These are phyloP conservation scores for Hemiprocne comata DNA, from an alignment of 2,113 vertebrate genomes.

Conservation along the genomic window DNA sequence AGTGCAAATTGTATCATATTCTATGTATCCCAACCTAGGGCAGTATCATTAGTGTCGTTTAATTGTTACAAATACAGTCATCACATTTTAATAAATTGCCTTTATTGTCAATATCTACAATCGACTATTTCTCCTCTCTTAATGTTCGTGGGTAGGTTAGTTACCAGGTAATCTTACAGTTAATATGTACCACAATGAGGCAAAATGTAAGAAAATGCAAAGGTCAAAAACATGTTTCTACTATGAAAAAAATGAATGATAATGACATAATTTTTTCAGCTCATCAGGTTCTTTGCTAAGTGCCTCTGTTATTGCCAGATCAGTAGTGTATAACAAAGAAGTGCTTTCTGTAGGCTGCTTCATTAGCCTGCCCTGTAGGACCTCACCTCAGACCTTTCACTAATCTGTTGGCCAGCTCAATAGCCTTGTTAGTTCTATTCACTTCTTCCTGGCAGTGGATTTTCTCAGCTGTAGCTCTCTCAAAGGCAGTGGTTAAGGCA, in stretches of 20 bases:
- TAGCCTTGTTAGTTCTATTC: conserved; percentile 94
- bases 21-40: conserved; percentile 52
- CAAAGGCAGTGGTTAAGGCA: conserved; percentile 83
- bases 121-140: conserved; percentile 5
- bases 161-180: conserved; percentile 79
- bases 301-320: conserved; percentile 85
- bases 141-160: conserved; percentile 44
- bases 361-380: conserved; percentile 84
- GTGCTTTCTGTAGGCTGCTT: conserved; percentile 82
- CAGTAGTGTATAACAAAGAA: conserved; percentile 85
- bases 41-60: conserved; percentile 71
- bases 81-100: conserved; percentile 63
- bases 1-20: conserved; percentile 64
- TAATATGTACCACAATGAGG: conserved; percentile 67
- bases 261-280: conserved; percentile 88
- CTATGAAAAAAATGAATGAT: conserved; percentile 85
- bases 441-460: conserved; percentile 91
- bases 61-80: conserved; percentile 73
- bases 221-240: conserved; percentile 86
- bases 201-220: conserved; percentile 82
- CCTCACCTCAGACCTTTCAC: conserved; percentile 94
- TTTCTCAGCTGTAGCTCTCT: conserved; percentile 90
- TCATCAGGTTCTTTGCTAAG: conserved; percentile 88
- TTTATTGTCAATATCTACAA: conserved; percentile 65
- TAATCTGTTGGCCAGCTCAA: conserved; percentile 94